These are phyloP conservation scores for Julus scandinavius DNA, from an alignment of 2,888 invertebrate genomes.

Conservation along the genomic window DNA sequence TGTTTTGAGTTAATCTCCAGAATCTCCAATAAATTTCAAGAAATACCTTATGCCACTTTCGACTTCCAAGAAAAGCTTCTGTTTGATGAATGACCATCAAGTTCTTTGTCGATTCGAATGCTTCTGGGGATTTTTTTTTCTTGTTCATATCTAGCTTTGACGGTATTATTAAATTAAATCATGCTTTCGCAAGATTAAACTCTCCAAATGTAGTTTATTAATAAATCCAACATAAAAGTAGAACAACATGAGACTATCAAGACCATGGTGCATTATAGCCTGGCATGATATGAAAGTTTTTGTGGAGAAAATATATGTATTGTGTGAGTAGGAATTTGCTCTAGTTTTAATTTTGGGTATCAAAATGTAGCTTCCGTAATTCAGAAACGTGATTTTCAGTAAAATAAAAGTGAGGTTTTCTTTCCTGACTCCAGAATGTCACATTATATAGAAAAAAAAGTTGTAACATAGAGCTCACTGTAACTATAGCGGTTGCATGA, in stretches of 20 bases:
- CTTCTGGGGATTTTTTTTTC: background rate
- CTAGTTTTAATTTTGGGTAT: slow-evolving; percentile 4
- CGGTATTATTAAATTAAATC: background rate
- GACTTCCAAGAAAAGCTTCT: background rate
- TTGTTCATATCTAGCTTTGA: slow-evolving; percentile 7
- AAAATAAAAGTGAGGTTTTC: background rate
- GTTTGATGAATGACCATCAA: background rate
- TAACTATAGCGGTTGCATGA: background rate
- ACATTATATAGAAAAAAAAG: background rate
- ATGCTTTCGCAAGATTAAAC: background rate
- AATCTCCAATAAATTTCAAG: background rate
- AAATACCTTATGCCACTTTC: background rate
- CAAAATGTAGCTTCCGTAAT: background rate
- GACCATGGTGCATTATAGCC: background rate
- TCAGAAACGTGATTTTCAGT: background rate
- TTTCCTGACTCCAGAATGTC: background rate
- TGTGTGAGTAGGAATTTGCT: background rate
- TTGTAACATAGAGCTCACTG: background rate
- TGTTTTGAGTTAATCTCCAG: slow-evolving; percentile 27
- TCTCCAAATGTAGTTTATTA: slow-evolving; percentile 2
- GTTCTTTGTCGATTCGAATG: background rate
- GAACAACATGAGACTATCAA: background rate
- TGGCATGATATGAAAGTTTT: background rate
- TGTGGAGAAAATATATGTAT: background rate
- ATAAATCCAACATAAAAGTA: background rate